Percentiles rank a stretch among this genome's conserved stretches.
Conservation (phyloP, 2,797 vertebrate species). For the Anguilla marmorata region DNA sequence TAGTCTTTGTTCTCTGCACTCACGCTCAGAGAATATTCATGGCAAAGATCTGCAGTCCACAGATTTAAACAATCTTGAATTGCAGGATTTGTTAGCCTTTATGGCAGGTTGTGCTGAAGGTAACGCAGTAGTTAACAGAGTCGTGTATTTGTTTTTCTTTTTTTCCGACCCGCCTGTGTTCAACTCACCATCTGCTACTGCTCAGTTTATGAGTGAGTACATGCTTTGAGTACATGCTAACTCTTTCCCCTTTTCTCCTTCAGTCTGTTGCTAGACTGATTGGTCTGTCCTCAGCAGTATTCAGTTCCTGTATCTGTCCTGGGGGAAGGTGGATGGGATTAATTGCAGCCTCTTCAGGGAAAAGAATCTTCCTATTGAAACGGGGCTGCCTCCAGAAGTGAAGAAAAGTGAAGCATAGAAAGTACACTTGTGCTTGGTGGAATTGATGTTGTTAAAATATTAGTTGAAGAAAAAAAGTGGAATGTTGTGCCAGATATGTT, state of each 20-base stretch:
- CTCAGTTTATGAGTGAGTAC: background rate
- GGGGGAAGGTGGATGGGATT: constrained; percentile 38
- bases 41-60: too few relatives aligned
- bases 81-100: too few relatives aligned
- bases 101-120: too few relatives aligned
- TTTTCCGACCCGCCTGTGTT: background rate
- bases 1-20: too few relatives aligned
- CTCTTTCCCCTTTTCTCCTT: background rate
- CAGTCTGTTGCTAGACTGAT: constrained; percentile 38
- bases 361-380: constrained; percentile 43
- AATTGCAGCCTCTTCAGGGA: constrained; percentile 45
- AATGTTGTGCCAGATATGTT: background rate
- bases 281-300: constrained; percentile 43
- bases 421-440: background rate
- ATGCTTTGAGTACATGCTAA: background rate
- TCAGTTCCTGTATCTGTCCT: constrained; percentile 43
- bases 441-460: background rate
- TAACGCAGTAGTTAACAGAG: too few relatives aligned
- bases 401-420: constrained; percentile 16
- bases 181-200: background rate
- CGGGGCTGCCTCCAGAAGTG: background rate
- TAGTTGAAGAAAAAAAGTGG: background rate
- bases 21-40: too few relatives aligned
- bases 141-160: too few relatives aligned
- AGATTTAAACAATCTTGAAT: too few relatives aligned